Percentiles rank a stretch among this genome's conserved stretches.
These are phyloP conservation scores for Pelagia noctiluca DNA, from an alignment of 30 jellyfish, hydroid and myxozoan species.

Conservation along the genomic window DNA sequence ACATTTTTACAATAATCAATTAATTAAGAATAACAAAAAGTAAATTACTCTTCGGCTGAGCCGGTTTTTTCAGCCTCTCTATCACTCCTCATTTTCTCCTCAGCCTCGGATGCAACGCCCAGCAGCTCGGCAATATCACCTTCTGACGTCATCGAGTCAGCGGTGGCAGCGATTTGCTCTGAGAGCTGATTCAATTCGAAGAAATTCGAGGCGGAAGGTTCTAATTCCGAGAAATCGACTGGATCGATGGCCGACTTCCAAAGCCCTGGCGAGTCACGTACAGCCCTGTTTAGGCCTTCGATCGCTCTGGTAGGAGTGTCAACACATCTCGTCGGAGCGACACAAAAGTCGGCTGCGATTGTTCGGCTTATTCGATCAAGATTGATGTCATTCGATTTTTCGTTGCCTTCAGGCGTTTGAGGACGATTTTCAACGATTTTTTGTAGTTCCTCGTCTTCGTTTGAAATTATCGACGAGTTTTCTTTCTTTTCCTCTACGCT, in stretches of 20 bases:
- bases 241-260: conserved; percentile 72
- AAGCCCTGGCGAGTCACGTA: conserved; percentile 76
- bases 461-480: background rate
- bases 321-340: conserved; percentile 53
- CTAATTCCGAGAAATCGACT: conserved; percentile 65
- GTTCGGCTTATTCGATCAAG: conserved; percentile 53
- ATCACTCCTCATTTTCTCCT: conserved; percentile 55
- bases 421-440: conserved; percentile 41
- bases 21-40: too few species aligned
- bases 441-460: conserved; percentile 64
- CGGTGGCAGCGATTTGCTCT: conserved; percentile 82
- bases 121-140: conserved; percentile 70
- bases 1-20: too few species aligned
- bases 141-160: conserved; percentile 75
- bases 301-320: conserved; percentile 70
- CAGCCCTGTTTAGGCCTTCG: conserved; percentile 63
- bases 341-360: conserved; percentile 59
- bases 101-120: conserved; percentile 77
- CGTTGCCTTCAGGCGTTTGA: background rate
- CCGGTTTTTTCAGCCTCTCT: conserved; percentile 45
- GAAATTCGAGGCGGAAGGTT: conserved; percentile 65
- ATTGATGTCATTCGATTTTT: conserved; percentile 18
- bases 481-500: background rate
- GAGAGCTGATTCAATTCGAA: conserved; percentile 61
- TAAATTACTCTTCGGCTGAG: too few species aligned